Evolutionary conservation across 2,113 vertebrate species (phyloP).

Genomic region (Balaenoptera acutorostrata): DNA sequence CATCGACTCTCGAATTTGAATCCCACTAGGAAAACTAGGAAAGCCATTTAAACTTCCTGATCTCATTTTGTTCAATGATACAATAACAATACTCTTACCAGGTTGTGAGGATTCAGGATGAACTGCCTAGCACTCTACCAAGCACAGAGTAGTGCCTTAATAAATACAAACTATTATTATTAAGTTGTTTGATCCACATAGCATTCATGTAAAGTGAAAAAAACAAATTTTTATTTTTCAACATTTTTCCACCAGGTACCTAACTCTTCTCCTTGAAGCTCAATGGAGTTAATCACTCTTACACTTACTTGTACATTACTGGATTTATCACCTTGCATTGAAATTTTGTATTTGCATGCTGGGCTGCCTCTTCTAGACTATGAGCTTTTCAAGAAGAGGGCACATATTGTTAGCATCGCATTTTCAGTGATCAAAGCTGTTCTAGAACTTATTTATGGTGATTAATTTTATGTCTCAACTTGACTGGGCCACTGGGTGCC

Average conservation of each 20-base stretch:
- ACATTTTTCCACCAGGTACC: not conserved
- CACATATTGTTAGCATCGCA: not conserved
- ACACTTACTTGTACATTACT: not conserved
- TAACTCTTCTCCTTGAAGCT: not conserved
- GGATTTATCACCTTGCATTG: not conserved
- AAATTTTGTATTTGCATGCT: not conserved
- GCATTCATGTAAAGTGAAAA: not conserved
- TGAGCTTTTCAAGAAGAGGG: not conserved
- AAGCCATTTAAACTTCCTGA: not conserved
- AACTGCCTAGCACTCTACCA: not conserved
- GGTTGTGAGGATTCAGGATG: not conserved
- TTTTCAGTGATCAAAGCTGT: not conserved
- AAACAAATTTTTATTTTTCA: not conserved
- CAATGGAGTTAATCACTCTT: not conserved
- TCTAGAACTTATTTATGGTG: not conserved
- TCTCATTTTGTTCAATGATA: not conserved
- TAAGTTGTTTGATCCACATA: not conserved
- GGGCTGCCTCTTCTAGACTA: not conserved
- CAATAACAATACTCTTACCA: not conserved
- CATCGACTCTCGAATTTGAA: not conserved
- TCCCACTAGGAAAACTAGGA: not conserved
- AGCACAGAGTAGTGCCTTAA: not conserved
- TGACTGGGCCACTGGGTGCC: not conserved
- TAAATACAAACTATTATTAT: not conserved
- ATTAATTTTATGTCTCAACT: not conserved